phyloP scores from a whole-genome alignment of 2,888 invertebrate species.

The Steinernema carpocapsae region DNA sequence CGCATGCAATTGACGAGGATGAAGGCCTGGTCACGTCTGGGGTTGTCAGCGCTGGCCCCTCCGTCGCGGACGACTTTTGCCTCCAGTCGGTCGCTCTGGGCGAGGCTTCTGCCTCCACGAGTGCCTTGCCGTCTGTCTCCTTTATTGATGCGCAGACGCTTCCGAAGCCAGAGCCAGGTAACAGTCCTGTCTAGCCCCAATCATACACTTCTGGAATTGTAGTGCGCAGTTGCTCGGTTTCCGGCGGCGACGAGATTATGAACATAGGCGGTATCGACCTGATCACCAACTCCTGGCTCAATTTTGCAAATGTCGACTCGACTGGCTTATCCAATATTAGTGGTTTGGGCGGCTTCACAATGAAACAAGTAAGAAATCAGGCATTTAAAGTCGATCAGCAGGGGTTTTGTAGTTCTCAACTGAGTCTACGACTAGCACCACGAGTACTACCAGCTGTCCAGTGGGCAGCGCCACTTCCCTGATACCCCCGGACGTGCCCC shows the following conservation, averaged over 20 bases:
- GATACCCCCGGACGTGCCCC: not conserved
- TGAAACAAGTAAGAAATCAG: slow-evolving; percentile 18
- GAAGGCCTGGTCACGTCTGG: slow-evolving; percentile 11
- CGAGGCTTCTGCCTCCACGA: slow-evolving; percentile 7
- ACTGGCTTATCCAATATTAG: slow-evolving; percentile 7
- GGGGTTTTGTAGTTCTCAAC: slow-evolving; percentile 41
- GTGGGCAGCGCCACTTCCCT: not conserved
- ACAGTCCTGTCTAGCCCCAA: too few species aligned
- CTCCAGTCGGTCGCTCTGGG: slow-evolving; percentile 17
- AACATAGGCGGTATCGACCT: slow-evolving; percentile 20
- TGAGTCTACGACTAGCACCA: slow-evolving; percentile 51
- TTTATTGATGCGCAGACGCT: slow-evolving; percentile 6
- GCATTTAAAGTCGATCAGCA: not conserved
- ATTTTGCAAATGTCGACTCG: slow-evolving; percentile 30
- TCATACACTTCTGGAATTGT: not conserved
- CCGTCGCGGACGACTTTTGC: slow-evolving; percentile 5
- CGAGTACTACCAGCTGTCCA: slow-evolving; percentile 34
- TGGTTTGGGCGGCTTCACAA: slow-evolving; percentile 9
- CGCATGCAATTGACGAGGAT: slow-evolving; percentile 30
- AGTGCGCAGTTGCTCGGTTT: slow-evolving; percentile 26
- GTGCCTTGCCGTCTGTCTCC: not conserved
- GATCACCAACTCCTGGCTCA: slow-evolving; percentile 26
- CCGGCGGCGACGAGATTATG: slow-evolving; percentile 17
- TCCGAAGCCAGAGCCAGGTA: slow-evolving; percentile 27
- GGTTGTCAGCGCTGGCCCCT: not conserved